phyloP scores from a whole-genome alignment of 2,797 vertebrate genomes.

The Cryptoprocta ferox region DNA sequence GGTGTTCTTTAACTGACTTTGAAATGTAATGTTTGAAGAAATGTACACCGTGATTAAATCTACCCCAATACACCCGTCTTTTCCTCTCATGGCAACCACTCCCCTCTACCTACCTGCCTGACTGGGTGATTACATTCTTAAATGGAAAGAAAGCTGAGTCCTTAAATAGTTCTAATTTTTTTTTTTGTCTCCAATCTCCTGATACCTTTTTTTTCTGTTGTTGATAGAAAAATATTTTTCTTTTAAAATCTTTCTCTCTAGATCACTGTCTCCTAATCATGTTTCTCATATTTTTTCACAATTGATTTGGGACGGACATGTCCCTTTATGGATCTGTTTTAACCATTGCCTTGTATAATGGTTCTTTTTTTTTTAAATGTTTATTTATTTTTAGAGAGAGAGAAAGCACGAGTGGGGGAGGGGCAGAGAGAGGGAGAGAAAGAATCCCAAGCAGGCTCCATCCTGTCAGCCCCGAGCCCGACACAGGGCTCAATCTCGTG shows the following conservation, averaged over 20 bases:
- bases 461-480: no score
- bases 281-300: neutral
- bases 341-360: neutral
- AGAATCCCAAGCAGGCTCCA: no score
- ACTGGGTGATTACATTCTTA: constrained; percentile 46
- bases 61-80: neutral
- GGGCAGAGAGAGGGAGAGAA: no score
- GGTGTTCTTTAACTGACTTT: constrained; percentile 61
- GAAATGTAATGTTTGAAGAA: constrained; percentile 54
- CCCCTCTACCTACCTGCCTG: neutral
- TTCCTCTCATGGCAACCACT: neutral
- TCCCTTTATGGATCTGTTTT: constrained; percentile 52
- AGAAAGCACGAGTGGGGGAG: no score
- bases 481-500: no score
- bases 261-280: constrained; percentile 13
- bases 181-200: constrained; percentile 21
- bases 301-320: constrained; percentile 30
- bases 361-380: neutral
- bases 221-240: constrained; percentile 47
- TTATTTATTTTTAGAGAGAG: no score
- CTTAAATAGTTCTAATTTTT: constrained; percentile 31
- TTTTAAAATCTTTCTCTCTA: constrained; percentile 51
- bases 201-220: neutral
- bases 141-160: constrained; percentile 9
- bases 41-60: constrained; percentile 9